These are phyloP conservation scores for Acanthoscelides obtectus DNA, from an alignment of 2,888 invertebrate genomes.

Conservation along the genomic window DNA sequence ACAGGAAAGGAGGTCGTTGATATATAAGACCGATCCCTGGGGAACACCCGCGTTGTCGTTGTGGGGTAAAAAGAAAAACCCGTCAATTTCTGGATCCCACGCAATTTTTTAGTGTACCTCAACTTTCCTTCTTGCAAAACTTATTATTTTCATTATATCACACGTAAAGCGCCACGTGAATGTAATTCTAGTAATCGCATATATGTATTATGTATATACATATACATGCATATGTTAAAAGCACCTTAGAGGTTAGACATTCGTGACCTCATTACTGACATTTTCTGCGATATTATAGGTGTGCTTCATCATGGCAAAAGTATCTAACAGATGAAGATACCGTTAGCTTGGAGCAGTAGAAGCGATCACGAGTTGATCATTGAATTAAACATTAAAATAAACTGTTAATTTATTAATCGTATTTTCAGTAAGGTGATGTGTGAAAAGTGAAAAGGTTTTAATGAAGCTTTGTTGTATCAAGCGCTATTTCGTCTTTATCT, in stretches of 20 bases:
- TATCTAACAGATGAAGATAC: conserved; percentile 1
- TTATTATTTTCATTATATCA: not conserved
- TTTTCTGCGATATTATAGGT: not conserved
- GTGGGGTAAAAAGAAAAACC: too few relatives aligned
- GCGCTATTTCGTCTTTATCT: too few relatives aligned
- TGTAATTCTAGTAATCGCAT: not conserved
- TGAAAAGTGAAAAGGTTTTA: not conserved
- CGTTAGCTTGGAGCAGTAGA: not conserved
- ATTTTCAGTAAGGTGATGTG: not conserved
- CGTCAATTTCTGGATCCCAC: too few relatives aligned
- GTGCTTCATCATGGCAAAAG: not conserved
- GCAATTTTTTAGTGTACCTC: too few relatives aligned
- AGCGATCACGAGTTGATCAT: not conserved
- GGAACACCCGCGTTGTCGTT: too few relatives aligned
- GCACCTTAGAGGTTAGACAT: not conserved
- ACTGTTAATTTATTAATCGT: not conserved
- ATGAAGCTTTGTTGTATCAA: too few relatives aligned
- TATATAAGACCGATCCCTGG: too few relatives aligned
- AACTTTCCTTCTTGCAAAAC: not conserved
- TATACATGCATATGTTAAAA: conserved; percentile 4
- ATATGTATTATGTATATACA: conserved; percentile 8
- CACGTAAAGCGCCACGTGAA: not conserved
- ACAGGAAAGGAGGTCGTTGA: too few relatives aligned
- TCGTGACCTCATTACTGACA: not conserved
- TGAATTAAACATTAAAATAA: not conserved